These are phyloP conservation scores for Minunthozetes semirufus DNA, from an alignment of 2,888 invertebrate genomes.

Conservation along the genomic window DNA sequence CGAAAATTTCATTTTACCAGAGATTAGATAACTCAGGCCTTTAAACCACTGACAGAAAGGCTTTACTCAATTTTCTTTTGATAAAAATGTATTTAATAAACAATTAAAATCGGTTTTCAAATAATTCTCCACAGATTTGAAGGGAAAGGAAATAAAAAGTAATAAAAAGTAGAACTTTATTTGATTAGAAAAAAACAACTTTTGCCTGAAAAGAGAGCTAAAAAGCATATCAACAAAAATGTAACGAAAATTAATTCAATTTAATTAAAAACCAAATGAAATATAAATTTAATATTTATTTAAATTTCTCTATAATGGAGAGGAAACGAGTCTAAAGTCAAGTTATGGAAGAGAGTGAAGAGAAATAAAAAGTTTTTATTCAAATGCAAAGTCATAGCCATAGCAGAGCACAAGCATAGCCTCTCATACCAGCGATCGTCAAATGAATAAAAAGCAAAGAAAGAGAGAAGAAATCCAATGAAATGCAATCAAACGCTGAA, in stretches of 20 bases:
- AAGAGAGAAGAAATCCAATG: no score
- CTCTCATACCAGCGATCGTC: no score
- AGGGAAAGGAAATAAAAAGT: neutral
- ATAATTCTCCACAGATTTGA: neutral
- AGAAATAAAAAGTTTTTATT: neutral
- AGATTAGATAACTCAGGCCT: neutral
- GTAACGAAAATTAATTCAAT: neutral
- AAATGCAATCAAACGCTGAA: no score
- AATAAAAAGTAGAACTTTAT: constrained; percentile 4
- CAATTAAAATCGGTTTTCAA: neutral
- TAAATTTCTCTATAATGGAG: neutral
- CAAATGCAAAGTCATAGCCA: neutral
- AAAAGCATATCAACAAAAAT: neutral
- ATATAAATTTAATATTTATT: neutral
- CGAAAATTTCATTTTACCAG: neutral
- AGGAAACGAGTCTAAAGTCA: neutral
- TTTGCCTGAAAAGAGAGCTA: neutral
- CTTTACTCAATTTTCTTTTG: neutral
- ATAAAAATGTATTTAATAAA: neutral
- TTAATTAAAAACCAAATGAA: neutral
- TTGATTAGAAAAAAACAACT: neutral
- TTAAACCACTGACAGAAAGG: neutral
- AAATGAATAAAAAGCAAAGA: no score
- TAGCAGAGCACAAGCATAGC: neutral
- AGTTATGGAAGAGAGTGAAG: neutral